phyloP scores from a whole-genome alignment of 1,140 invertebrate genomes.

The Drosophila leontia region DNA sequence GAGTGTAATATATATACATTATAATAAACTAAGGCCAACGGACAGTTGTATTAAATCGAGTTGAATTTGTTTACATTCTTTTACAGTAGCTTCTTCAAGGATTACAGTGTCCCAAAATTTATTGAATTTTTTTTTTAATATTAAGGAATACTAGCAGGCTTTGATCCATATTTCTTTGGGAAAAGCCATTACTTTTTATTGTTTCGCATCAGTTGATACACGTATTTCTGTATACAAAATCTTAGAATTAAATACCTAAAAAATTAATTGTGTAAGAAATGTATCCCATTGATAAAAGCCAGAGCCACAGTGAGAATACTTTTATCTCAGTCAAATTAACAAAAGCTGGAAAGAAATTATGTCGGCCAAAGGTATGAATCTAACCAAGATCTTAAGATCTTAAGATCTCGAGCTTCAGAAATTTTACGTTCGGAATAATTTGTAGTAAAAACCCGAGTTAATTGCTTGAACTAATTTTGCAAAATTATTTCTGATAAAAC shows the following conservation, averaged over 20 bases:
- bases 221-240: not conserved
- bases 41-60: constrained; percentile 35
- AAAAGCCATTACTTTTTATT: too few relatives aligned
- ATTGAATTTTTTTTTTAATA: too few relatives aligned
- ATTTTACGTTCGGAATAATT: not conserved
- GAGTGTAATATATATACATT: constrained; percentile 55
- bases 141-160: not conserved
- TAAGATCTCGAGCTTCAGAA: not conserved
- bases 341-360: not conserved
- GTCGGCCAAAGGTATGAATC: not conserved
- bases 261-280: not conserved
- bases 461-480: not conserved
- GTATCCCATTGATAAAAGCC: not conserved
- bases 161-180: not conserved
- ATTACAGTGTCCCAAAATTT: rapidly evolving
- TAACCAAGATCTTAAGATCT: not conserved
- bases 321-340: too few relatives aligned
- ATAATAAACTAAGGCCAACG: constrained; percentile 66
- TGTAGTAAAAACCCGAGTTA: not conserved
- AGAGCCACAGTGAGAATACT: not conserved
- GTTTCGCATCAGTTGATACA: not conserved
- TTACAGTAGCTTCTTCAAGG: not conserved
- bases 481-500: not conserved
- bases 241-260: not conserved
- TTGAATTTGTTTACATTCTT: not conserved